These are phyloP conservation scores for Ericerus pela DNA, from an alignment of 1,140 invertebrate genomes.

Conservation along the genomic window DNA sequence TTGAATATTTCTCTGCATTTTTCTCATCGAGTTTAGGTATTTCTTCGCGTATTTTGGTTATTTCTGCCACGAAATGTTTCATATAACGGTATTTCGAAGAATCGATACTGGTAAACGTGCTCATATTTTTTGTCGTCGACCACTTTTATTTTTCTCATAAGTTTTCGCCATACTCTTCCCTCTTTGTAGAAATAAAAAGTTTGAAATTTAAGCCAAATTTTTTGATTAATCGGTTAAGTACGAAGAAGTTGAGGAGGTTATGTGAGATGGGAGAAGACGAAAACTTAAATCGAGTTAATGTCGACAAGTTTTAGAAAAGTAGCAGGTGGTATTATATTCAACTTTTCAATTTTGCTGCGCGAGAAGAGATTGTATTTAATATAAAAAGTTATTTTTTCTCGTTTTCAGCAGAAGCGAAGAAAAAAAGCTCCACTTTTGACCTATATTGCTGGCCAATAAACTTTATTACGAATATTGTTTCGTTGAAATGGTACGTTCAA, in stretches of 20 bases:
- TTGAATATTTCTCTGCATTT: too few species aligned
- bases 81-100: too few species aligned
- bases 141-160: too few species aligned
- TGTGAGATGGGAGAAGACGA: too few species aligned
- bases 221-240: conserved; percentile 6
- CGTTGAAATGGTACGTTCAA: neutral
- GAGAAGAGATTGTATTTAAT: neutral
- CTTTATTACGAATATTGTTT: neutral
- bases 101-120: too few species aligned
- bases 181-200: conserved; percentile 8
- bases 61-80: too few species aligned
- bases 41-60: too few species aligned
- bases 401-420: conserved; percentile 1
- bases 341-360: conserved; percentile 5
- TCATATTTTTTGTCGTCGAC: too few species aligned
- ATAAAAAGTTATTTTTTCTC: too few species aligned
- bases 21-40: too few species aligned
- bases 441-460: conserved; percentile 9
- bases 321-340: conserved; percentile 8
- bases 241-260: too few species aligned
- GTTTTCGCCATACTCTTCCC: too few species aligned
- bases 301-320: neutral
- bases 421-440: conserved; percentile 6
- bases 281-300: conserved; percentile 10
- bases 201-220: conserved; percentile 4